phyloP scores from a whole-genome alignment of 2,797 vertebrate species.

The Enteromius fasciolatus region DNA sequence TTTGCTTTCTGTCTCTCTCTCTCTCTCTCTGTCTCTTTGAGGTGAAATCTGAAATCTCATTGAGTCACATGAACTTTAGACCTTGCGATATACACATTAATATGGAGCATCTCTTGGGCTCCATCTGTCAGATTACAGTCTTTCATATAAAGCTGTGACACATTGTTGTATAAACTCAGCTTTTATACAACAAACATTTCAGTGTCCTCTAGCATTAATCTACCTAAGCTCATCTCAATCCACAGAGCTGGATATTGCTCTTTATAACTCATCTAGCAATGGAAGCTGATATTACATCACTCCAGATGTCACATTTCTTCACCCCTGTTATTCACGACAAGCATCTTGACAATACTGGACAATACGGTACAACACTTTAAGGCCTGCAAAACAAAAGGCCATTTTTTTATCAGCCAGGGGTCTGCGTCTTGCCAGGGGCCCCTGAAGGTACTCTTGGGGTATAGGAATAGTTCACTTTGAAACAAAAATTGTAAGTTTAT shows the following conservation, averaged over 20 bases:
- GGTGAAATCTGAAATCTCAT: conserved; percentile 74
- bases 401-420: background rate
- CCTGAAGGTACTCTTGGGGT: background rate
- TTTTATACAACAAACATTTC: conserved; percentile 81
- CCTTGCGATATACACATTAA: conserved; percentile 66
- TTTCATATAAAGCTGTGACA: conserved; percentile 69
- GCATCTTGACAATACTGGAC: conserved; percentile 65
- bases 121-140: conserved; percentile 74
- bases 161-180: conserved; percentile 81
- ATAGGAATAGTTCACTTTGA: too few species aligned
- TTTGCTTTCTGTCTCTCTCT: conserved; percentile 50
- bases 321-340: conserved; percentile 68
- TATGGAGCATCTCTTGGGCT: conserved; percentile 66
- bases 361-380: conserved; percentile 50
- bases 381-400: background rate
- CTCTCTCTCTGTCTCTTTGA: conserved; percentile 63
- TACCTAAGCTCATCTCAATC: conserved; percentile 78
- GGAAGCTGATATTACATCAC: conserved; percentile 76
- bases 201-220: conserved; percentile 79
- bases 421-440: background rate
- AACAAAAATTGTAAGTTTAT: too few species aligned
- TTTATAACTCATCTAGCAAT: conserved; percentile 75
- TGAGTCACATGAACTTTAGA: conserved; percentile 69
- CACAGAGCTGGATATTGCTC: conserved; percentile 80
- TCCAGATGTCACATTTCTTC: conserved; percentile 75